These are phyloP conservation scores for Lacerta bilineata DNA, from an alignment of 2,797 vertebrate genomes.

Conservation along the genomic window DNA sequence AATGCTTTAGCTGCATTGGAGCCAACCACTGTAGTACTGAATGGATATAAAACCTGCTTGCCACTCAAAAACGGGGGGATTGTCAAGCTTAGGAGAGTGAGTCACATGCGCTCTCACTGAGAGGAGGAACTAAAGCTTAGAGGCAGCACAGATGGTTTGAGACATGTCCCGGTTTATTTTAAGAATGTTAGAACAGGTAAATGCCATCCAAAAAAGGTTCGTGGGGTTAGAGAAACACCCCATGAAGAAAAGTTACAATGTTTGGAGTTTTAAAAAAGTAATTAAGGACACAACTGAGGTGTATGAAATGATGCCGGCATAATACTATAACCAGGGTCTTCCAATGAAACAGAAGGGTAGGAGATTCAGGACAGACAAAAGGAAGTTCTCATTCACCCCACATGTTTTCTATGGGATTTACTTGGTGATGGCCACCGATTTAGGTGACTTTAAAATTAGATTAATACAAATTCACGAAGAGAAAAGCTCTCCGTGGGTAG, in stretches of 20 bases:
- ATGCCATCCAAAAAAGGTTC: not conserved
- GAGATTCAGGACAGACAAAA: no score
- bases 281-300: no score
- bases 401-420: no score
- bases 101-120: not conserved
- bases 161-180: not conserved
- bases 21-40: not conserved
- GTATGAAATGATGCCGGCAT: no score
- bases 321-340: no score
- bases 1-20: not conserved
- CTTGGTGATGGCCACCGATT: no score
- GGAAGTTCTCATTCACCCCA: no score
- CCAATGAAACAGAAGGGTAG: no score
- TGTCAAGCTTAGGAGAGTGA: no score
- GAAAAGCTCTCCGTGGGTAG: no score
- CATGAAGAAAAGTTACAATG: no score
- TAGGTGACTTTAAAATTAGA: not conserved
- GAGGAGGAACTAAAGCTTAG: not conserved
- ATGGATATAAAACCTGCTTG: not conserved
- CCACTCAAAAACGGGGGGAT: not conserved
- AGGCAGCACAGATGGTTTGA: not conserved
- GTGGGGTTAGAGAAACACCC: not conserved
- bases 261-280: no score
- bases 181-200: not conserved
- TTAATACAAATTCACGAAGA: not conserved